Base-by-base conservation (phyloP, 1,140 invertebrate species). In the Drosophila guanche region DNA sequence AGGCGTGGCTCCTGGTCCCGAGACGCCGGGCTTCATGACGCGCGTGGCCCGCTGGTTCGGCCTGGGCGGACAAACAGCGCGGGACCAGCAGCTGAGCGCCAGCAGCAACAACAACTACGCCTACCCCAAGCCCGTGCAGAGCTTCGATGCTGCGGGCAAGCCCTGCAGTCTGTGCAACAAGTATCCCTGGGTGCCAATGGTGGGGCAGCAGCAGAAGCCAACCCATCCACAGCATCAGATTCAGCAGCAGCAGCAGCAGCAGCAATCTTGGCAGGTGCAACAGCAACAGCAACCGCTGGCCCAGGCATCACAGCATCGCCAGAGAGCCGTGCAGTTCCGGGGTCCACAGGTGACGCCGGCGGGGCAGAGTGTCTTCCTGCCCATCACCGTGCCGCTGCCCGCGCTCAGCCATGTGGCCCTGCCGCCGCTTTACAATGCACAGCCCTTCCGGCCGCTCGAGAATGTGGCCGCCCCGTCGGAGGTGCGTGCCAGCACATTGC, bases 111-210 rank as follows among this genome's bases (percentile, higher is more conserved):
- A 53, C 25, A 86, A 75, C 56, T 89, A 90, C 37, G 79, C 66
- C 2, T 90, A 91, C 51, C 78, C 75, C 0, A 89, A 89, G 68
- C 77, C 83, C 0, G 51, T 27, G 3, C 59, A 81, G 16, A 90
- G 79, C 29, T 92, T 76, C 67, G 90, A 59, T 77, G 90, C 69
- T 1, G 60, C 52, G 3, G 83, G 79, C 33, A 90, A 90, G 45
- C 79, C 81, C 0, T 96, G 95, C 76, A 95, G 95, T 83, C 92
- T 95, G 53, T 97, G 96, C 79, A 96, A 96, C 90, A 93, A 94
- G 72, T 93, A 94, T 66, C 95, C 96, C 55, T 97, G 96, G 96
- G 94, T 95, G 66, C 96, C 96, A 3, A 94, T 97, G 72, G 92
- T 93, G 50, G 83, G 81, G 46, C 80, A 90, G 90, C 69, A 65